phyloP scores from a whole-genome alignment of 2,113 vertebrate genomes.

The Scopus umbretta region DNA sequence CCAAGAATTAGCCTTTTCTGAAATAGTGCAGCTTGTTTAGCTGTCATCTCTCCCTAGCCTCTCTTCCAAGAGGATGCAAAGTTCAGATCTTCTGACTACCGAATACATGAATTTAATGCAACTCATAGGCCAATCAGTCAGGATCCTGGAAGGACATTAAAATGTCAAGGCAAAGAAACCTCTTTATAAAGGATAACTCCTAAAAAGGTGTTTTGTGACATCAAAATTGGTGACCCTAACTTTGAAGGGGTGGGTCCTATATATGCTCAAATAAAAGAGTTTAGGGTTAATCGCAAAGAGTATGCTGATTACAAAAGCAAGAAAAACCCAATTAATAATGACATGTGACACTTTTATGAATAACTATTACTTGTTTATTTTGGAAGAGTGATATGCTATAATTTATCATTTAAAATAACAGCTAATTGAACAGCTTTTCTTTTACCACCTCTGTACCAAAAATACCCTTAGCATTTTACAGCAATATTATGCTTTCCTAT shows the following conservation, averaged over 20 bases:
- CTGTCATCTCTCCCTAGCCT: not conserved
- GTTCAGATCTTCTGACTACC: not conserved
- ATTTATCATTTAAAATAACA: slow-evolving; percentile 21
- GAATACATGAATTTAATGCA: not conserved
- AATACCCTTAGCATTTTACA: slow-evolving; percentile 6
- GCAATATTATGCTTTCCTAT: not conserved
- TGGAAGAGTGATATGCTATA: not conserved
- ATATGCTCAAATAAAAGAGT: not conserved
- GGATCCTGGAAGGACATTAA: not conserved
- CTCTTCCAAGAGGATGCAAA: not conserved
- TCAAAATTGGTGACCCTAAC: not conserved
- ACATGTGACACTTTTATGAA: not conserved
- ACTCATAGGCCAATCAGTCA: not conserved
- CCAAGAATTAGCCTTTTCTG: not conserved
- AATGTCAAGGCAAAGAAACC: not conserved
- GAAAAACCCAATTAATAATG: not conserved
- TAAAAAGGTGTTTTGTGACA: not conserved
- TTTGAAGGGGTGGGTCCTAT: not conserved
- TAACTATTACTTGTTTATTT: not conserved
- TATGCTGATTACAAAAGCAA: not conserved
- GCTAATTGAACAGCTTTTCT: slow-evolving; percentile 42
- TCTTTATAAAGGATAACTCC: not conserved
- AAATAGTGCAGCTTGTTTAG: not conserved
- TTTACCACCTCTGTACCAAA: slow-evolving; percentile 25
- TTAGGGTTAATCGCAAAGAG: not conserved